These are phyloP conservation scores for Pelodiscus sinensis DNA, from an alignment of 2,113 vertebrate genomes.

Conservation along the genomic window DNA sequence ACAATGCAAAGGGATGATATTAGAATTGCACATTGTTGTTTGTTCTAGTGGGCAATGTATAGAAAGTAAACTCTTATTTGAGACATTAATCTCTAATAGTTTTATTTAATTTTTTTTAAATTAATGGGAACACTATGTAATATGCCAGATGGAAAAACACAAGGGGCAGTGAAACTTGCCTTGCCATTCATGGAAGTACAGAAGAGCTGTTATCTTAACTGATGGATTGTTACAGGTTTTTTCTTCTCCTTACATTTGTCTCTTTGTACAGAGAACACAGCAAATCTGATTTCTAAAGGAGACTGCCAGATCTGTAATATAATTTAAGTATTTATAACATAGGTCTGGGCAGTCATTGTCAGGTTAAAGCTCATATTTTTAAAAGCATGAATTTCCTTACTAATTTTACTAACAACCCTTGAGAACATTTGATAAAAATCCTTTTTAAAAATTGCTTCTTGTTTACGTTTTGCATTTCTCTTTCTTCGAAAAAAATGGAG, in stretches of 20 bases:
- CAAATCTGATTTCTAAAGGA: background rate
- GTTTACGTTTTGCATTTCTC: background rate
- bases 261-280: background rate
- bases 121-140: background rate
- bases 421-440: background rate
- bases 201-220: background rate
- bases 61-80: background rate
- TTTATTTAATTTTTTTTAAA: background rate
- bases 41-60: background rate
- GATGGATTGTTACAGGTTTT: constrained; percentile 32
- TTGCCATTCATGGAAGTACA: background rate
- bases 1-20: background rate
- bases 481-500: constrained; percentile 12
- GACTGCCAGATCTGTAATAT: background rate
- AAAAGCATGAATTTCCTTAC: background rate
- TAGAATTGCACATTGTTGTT: background rate
- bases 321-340: background rate
- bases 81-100: background rate
- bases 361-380: background rate
- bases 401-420: background rate
- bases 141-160: constrained; percentile 12
- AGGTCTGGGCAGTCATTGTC: background rate
- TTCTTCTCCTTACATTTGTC: background rate
- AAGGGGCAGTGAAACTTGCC: background rate
- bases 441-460: background rate